A percentile compares a stretch with the other conserved stretches of the same genome.
These are phyloP conservation scores for Aptenodytes patagonicus DNA, from an alignment of 2,113 vertebrate genomes.

Conservation along the genomic window DNA sequence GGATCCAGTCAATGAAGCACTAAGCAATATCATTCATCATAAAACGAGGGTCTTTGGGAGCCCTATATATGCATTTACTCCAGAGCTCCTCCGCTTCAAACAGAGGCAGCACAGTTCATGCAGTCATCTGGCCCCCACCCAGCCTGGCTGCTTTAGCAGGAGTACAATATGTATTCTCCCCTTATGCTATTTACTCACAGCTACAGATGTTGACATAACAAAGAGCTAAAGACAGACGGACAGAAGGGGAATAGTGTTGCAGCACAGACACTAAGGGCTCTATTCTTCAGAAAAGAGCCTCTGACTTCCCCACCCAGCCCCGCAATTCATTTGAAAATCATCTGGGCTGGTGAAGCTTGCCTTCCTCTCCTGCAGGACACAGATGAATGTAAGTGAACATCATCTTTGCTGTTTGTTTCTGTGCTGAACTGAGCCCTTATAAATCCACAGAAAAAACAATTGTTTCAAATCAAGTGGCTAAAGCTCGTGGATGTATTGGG, in stretches of 20 bases:
- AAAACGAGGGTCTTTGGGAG: not conserved
- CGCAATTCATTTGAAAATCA: conserved; percentile 22
- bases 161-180: conserved; percentile 51
- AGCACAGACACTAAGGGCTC: conserved; percentile 19
- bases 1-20: not conserved
- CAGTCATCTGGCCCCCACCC: not conserved
- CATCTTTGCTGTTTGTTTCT: conserved; percentile 3
- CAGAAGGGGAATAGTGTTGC: conserved; percentile 48
- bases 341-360: not conserved
- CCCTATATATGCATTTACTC: not conserved
- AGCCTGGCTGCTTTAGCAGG: conserved; percentile 14
- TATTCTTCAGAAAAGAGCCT: conserved; percentile 45
- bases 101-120: conserved; percentile 7
- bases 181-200: conserved; percentile 47
- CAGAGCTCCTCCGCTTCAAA: not conserved
- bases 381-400: not conserved
- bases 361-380: not conserved
- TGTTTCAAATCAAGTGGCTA: not conserved
- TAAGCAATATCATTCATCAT: not conserved
- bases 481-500: not conserved
- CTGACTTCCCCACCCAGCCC: conserved; percentile 42
- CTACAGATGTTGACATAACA: conserved; percentile 70
- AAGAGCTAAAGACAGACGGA: conserved; percentile 61
- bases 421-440: not conserved
- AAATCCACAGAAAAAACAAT: not conserved